Evolutionary conservation across 2,888 invertebrate genomes (phyloP).

Genomic region (Antheraea assamensis): DNA sequence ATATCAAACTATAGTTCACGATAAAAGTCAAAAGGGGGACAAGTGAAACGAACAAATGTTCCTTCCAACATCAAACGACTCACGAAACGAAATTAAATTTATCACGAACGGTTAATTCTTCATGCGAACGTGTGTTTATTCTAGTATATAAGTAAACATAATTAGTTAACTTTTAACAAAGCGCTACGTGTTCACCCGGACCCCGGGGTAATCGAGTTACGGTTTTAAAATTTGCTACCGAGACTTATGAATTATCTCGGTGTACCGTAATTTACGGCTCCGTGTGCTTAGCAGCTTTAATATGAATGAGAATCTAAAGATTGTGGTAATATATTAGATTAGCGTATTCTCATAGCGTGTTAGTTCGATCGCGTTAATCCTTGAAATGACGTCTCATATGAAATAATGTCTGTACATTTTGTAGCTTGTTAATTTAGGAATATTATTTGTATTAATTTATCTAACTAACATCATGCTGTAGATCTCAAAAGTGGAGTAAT

Average conservation of each 20-base stretch:
- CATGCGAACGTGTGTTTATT: not conserved
- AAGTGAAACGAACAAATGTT: not conserved
- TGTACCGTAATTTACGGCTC: not conserved
- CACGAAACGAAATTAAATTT: not conserved
- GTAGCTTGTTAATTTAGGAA: too few relatives aligned
- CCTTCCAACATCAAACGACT: not conserved
- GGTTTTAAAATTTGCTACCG: slow-evolving; percentile 1
- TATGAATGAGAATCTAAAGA: not conserved
- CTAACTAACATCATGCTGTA: too few relatives aligned
- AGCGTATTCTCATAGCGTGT: too few relatives aligned
- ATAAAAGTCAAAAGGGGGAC: not conserved
- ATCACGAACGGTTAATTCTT: not conserved
- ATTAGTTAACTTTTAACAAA: slow-evolving; percentile 6
- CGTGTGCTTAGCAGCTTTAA: not conserved
- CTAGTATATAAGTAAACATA: not conserved
- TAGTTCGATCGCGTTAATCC: too few relatives aligned
- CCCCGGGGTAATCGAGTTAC: slow-evolving; percentile 5
- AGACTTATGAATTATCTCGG: not conserved
- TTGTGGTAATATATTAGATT: not conserved
- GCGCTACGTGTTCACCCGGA: not conserved
- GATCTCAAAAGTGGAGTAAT: too few relatives aligned
- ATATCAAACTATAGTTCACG: not conserved
- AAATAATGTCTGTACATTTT: too few relatives aligned
- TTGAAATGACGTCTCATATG: too few relatives aligned
- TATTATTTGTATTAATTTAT: too few relatives aligned